Percentiles rank a stretch among this genome's conserved stretches.
Conservation (phyloP, 2,888 invertebrate genomes). For the Phytoseiulus persimilis region DNA sequence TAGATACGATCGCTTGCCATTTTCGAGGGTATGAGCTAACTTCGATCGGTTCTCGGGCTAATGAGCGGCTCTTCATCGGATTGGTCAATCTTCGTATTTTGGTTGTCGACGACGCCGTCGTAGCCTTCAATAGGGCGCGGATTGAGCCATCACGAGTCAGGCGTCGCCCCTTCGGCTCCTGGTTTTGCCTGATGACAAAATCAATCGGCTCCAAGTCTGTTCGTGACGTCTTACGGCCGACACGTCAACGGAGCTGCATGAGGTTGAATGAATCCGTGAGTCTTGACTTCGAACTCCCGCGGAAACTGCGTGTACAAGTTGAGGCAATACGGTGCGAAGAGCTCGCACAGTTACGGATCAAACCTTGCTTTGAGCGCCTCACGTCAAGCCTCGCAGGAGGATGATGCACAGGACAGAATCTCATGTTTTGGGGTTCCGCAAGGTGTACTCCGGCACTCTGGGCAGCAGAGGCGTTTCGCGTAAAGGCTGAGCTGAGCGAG, state of each 20-base stretch:
- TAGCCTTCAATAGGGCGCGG: not conserved
- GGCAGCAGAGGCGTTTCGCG: too few relatives aligned
- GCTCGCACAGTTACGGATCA: not conserved
- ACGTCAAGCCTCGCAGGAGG: not conserved
- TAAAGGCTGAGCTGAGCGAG: too few relatives aligned
- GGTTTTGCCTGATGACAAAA: not conserved
- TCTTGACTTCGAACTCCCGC: not conserved
- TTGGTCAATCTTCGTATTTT: constrained; percentile 5
- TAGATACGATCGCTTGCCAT: too few relatives aligned
- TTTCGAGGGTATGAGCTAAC: too few relatives aligned
- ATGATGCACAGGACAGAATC: too few relatives aligned
- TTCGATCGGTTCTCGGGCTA: too few relatives aligned
- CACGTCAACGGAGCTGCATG: not conserved
- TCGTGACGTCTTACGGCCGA: not conserved
- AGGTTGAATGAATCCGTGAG: not conserved
- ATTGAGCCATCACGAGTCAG: not conserved
- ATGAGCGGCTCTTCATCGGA: not conserved
- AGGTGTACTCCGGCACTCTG: too few relatives aligned
- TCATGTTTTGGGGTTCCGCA: too few relatives aligned
- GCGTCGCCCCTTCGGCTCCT: not conserved
- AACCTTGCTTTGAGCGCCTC: not conserved
- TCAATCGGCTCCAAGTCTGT: not conserved
- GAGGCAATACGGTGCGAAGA: not conserved
- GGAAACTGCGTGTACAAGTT: not conserved
- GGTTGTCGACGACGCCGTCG: not conserved